These are phyloP conservation scores for Poecilia latipinna DNA, from an alignment of 2,113 vertebrate genomes.

Conservation along the genomic window DNA sequence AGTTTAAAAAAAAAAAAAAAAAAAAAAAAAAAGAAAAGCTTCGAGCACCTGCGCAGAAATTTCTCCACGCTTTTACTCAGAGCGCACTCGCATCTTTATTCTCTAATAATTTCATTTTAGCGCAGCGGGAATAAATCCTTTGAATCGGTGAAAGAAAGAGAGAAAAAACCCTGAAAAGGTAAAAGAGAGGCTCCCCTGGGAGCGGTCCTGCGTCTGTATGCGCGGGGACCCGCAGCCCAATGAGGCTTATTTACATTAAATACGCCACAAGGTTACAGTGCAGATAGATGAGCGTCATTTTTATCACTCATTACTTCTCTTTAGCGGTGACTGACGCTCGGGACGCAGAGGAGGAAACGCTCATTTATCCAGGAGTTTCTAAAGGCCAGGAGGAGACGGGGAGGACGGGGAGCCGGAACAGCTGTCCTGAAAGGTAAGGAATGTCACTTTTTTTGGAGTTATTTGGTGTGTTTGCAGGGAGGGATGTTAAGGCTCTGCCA, in stretches of 20 bases:
- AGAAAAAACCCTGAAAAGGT: slow-evolving; percentile 80
- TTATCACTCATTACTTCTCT: slow-evolving; percentile 99
- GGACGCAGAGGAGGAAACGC: slow-evolving; percentile 85
- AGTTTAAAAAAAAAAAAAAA: slow-evolving; percentile 40
- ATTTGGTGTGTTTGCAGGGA: slow-evolving; percentile 25
- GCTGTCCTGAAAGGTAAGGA: slow-evolving; percentile 89
- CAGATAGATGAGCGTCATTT: slow-evolving; percentile 97
- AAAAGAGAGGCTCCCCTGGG: slow-evolving; percentile 78
- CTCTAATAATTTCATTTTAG: slow-evolving; percentile 92
- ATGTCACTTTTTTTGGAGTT: slow-evolving; percentile 72
- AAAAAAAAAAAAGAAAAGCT: slow-evolving; percentile 20
- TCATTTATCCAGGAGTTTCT: slow-evolving; percentile 89
- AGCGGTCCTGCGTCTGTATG: slow-evolving; percentile 86
- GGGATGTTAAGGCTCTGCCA: slow-evolving; percentile 59
- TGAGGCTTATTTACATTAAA: slow-evolving; percentile 99
- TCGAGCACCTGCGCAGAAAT: slow-evolving; percentile 78
- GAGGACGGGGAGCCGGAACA: slow-evolving; percentile 84
- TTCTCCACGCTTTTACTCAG: slow-evolving; percentile 78
- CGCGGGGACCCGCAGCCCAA: slow-evolving; percentile 94
- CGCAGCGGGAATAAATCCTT: slow-evolving; percentile 89
- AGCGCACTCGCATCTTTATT: slow-evolving; percentile 85
- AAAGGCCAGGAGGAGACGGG: slow-evolving; percentile 69
- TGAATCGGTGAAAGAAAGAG: slow-evolving; percentile 84
- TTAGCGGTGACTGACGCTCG: slow-evolving; percentile 93
- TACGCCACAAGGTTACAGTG: slow-evolving; percentile 99